These are phyloP conservation scores for Rutpela maculata DNA, from an alignment of 2,888 invertebrate species.

Conservation along the genomic window DNA sequence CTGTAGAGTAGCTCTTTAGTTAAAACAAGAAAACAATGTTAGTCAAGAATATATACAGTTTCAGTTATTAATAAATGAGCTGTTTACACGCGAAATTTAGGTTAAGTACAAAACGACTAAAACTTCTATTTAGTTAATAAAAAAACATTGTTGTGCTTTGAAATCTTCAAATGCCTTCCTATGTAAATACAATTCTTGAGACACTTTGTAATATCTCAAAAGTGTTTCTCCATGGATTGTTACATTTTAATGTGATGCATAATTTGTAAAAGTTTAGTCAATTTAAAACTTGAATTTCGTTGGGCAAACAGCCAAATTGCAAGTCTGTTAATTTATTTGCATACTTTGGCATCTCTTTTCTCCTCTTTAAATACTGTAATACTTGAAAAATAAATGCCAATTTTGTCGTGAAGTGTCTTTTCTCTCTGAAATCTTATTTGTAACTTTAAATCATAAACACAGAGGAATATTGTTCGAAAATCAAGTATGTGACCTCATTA, in stretches of 20 bases:
- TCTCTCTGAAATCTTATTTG: neutral
- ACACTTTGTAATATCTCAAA: conserved; percentile 4
- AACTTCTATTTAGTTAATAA: too few species aligned
- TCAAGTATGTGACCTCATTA: too few species aligned
- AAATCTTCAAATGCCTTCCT: neutral
- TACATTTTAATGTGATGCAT: conserved; percentile 25
- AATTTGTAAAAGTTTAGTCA: conserved; percentile 41
- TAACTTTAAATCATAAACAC: neutral
- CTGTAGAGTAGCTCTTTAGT: too few species aligned
- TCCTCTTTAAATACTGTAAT: conserved; percentile 5
- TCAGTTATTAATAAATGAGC: too few species aligned
- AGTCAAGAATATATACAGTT: too few species aligned
- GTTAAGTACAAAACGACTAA: too few species aligned
- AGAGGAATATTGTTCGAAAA: too few species aligned
- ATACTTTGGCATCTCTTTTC: conserved; percentile 36
- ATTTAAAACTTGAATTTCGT: conserved; percentile 40
- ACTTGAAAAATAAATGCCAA: conserved; percentile 22
- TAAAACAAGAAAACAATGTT: too few species aligned
- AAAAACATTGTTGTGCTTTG: neutral
- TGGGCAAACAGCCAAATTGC: conserved; percentile 43
- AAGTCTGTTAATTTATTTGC: conserved; percentile 43
- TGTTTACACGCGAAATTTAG: too few species aligned
- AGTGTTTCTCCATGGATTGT: conserved; percentile 17
- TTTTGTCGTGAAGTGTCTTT: conserved; percentile 16
- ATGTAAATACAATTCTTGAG: neutral